phyloP scores from a whole-genome alignment of 2,797 vertebrate species.

The Distichodus sexfasciatus region DNA sequence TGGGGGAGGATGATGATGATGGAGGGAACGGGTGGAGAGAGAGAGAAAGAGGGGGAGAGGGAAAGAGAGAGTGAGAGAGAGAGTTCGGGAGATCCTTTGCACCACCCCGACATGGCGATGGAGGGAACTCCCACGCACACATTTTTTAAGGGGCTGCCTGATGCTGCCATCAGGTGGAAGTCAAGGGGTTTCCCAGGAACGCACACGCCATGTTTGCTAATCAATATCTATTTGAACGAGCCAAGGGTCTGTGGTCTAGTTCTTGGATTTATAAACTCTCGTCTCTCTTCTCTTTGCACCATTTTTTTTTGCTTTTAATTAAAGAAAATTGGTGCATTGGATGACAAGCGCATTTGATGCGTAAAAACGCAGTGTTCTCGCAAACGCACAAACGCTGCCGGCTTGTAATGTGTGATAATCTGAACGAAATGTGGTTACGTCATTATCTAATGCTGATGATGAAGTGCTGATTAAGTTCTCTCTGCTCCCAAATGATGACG shows the following conservation, averaged over 20 bases:
- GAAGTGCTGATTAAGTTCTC: too few species aligned
- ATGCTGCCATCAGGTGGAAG: conserved; percentile 79
- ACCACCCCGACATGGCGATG: conserved; percentile 72
- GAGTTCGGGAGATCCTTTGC: conserved; percentile 59
- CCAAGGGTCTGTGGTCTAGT: conserved; percentile 13
- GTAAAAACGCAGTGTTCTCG: too few species aligned
- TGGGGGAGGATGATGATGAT: conserved; percentile 61
- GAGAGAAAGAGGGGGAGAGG: conserved; percentile 34
- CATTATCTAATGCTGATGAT: too few species aligned
- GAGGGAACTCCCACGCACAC: conserved; percentile 83
- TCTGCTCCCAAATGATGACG: too few species aligned
- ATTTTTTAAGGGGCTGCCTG: conserved; percentile 77
- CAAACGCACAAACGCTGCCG: too few species aligned
- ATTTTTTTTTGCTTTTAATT: not conserved
- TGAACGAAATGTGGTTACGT: too few species aligned
- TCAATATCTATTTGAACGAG: conserved; percentile 40
- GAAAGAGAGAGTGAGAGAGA: conserved; percentile 46
- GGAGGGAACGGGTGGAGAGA: conserved; percentile 40
- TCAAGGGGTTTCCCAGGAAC: conserved; percentile 71
- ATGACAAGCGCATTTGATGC: too few species aligned
- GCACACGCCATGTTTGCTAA: conserved; percentile 52
- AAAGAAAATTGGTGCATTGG: too few species aligned
- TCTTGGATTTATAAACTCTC: not conserved
- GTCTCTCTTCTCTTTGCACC: not conserved
- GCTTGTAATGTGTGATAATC: too few species aligned